Evolutionary conservation across 35 echinoderm and acorn worm species (phyloP).

Genomic region (Ophiothrix spiculata): DNA sequence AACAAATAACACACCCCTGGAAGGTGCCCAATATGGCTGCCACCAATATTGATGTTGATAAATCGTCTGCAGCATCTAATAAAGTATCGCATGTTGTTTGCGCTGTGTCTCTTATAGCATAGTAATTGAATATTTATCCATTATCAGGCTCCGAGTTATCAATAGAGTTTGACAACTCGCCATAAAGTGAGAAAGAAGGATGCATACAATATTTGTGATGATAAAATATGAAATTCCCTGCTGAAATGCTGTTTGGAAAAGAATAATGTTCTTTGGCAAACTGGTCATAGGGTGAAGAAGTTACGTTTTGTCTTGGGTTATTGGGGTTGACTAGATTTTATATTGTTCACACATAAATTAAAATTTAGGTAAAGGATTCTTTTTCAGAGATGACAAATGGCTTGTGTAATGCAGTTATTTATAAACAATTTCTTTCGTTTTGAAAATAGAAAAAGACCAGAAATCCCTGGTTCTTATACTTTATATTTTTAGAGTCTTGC

Average conservation of each 20-base stretch:
- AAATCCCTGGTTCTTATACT: too few species aligned
- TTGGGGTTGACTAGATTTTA: background rate
- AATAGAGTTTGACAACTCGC: background rate
- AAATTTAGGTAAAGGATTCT: background rate
- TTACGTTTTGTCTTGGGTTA: background rate
- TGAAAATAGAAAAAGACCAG: too few species aligned
- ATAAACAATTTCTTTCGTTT: too few species aligned
- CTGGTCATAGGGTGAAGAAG: background rate
- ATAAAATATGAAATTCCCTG: background rate
- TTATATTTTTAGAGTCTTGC: too few species aligned
- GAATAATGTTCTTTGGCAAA: background rate
- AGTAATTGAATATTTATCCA: background rate
- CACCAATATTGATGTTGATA: background rate
- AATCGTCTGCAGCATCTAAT: background rate
- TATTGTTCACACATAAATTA: too few species aligned
- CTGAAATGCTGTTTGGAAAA: background rate
- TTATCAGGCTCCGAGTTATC: background rate
- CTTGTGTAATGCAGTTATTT: background rate
- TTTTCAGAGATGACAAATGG: background rate
- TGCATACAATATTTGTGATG: background rate
- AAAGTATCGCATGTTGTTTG: background rate
- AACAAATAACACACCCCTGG: background rate
- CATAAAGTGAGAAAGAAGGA: background rate
- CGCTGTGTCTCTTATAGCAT: background rate
- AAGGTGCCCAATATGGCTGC: background rate